These are phyloP conservation scores for Lamellibrachia columna DNA, from an alignment of 2,888 invertebrate species.

Conservation along the genomic window DNA sequence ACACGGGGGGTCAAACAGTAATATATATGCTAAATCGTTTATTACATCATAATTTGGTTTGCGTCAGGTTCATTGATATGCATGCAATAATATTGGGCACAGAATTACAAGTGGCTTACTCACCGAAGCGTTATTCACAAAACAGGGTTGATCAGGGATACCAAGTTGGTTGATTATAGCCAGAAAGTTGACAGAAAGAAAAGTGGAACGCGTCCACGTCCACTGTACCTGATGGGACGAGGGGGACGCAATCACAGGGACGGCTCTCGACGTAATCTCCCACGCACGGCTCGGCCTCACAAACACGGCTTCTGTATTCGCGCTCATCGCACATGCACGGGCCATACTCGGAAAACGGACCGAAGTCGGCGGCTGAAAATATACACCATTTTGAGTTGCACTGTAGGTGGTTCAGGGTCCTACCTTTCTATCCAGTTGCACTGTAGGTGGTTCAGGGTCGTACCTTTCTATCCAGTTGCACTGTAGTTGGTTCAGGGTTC, in stretches of 20 bases:
- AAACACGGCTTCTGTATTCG: slow-evolving; percentile 16
- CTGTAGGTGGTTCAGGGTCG: too few relatives aligned
- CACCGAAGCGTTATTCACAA: not conserved
- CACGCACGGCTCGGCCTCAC: slow-evolving; percentile 13
- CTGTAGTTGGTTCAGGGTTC: too few relatives aligned
- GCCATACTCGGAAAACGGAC: not conserved
- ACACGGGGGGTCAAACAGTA: not conserved
- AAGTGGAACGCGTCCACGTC: not conserved
- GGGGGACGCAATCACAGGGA: not conserved
- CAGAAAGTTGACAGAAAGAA: not conserved
- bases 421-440: too few relatives aligned
- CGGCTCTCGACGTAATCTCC: not conserved
- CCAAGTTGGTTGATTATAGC: not conserved
- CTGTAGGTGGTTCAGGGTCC: too few relatives aligned
- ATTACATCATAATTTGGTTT: too few relatives aligned
- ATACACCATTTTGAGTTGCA: not conserved
- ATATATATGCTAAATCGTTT: too few relatives aligned
- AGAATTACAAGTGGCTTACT: too few relatives aligned
- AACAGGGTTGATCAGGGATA: not conserved
- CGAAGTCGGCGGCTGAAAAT: slow-evolving; percentile 20
- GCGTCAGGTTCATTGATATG: too few relatives aligned
- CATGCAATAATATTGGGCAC: too few relatives aligned
- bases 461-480: too few relatives aligned
- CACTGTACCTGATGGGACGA: not conserved
- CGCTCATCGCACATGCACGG: not conserved